A percentile compares a stretch with the other conserved stretches of the same genome.
phyloP scores from a whole-genome alignment of 2,113 vertebrate genomes.

The Solenodon paradoxus region DNA sequence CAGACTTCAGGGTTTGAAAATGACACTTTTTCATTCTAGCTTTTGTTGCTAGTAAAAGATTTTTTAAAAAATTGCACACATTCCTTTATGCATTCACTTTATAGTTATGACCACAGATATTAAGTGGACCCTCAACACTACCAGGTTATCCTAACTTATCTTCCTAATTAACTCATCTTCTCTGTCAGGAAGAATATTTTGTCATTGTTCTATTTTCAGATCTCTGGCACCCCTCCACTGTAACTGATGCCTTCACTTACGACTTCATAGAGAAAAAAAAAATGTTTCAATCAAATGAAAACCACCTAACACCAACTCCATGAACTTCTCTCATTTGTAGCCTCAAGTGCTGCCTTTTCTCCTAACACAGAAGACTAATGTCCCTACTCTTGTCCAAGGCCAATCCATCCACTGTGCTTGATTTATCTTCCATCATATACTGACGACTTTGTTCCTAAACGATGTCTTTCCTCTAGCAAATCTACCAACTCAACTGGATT shows the following conservation, averaged over 20 bases:
- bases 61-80: neutral
- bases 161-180: neutral
- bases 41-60: neutral
- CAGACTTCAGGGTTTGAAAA: neutral
- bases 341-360: neutral
- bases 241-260: neutral
- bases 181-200: neutral
- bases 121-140: neutral
- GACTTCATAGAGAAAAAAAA: neutral
- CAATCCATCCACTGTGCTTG: neutral
- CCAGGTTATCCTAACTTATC: neutral
- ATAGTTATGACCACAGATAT: neutral
- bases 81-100: slow-evolving; percentile 7
- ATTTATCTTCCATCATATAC: neutral
- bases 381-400: neutral
- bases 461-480: neutral
- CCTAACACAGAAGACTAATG: neutral
- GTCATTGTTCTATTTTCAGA: neutral
- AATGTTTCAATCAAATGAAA: neutral
- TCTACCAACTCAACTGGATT: neutral
- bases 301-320: neutral
- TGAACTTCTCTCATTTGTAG: neutral
- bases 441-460: neutral
- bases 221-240: neutral
- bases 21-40: neutral